These are phyloP conservation scores for Venturia canescens DNA, from an alignment of 1,140 invertebrate genomes.

Conservation along the genomic window DNA sequence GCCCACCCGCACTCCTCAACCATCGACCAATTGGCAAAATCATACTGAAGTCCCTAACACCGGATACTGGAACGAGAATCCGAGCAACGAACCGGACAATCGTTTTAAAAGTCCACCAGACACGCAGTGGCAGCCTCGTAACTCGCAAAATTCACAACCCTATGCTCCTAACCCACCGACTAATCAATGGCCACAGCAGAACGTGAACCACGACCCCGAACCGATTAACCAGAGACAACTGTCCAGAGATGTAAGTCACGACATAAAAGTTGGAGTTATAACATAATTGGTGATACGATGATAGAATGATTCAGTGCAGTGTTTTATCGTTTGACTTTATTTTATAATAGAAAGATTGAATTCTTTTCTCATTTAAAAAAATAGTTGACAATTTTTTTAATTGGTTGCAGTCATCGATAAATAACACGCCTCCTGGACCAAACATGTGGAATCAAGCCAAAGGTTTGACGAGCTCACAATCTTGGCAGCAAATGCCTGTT, in stretches of 20 bases:
- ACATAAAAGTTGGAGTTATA: no score
- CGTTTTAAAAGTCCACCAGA: conserved; percentile 51
- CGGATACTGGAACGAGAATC: conserved; percentile 63
- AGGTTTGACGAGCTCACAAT: conserved; percentile 48
- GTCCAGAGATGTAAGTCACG: conserved; percentile 2
- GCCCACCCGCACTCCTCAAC: conserved; percentile 28
- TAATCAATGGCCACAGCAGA: conserved; percentile 57
- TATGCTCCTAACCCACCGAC: background rate
- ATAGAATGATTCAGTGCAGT: no score
- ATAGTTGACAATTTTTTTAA: background rate
- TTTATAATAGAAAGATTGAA: no score
- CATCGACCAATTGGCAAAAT: conserved; percentile 63
- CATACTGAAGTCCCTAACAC: conserved; percentile 51
- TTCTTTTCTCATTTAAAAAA: no score
- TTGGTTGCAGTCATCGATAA: background rate
- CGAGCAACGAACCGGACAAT: conserved; percentile 53
- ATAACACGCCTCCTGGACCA: conserved; percentile 23
- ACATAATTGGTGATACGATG: background rate
- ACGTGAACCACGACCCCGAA: conserved; percentile 46
- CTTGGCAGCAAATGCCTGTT: conserved; percentile 55
- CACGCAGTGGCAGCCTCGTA: conserved; percentile 47
- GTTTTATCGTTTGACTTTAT: no score
- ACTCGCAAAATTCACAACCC: conserved; percentile 8
- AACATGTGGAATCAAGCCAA: conserved; percentile 52
- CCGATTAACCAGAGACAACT: conserved; percentile 49